Base-by-base conservation (phyloP, 2,888 invertebrate genomes). In the Miltochrista miniata region DNA sequence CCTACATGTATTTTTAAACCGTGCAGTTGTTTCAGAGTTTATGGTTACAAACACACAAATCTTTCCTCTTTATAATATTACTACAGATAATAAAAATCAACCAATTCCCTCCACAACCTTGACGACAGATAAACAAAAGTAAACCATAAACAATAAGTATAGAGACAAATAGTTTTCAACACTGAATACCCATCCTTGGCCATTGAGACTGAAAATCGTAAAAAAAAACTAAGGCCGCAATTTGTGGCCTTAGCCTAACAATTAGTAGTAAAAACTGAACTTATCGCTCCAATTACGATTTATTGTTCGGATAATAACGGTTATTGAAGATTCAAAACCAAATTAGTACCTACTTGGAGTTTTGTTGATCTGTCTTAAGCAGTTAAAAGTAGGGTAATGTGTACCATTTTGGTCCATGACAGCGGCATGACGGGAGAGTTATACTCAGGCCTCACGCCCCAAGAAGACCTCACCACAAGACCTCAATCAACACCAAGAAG, bases 281-380 rank as follows among this genome's bases (percentile, higher is more conserved):
- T 66, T 59, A 51, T 51, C 70, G 68, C 68, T 68, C 68, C 42
- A 68, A 64, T 68, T 70, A 57, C 49, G 40, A 7, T 46, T 45
- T 56, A 58, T 70, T 70, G 64, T 69, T 57, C 13, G 42, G 13
- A 7, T 45, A 31, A 29, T 35, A 48, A 31, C 12, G 29, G 35
- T 40, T 36, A 15, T 37, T 31, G 7, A 13, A 52, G 56, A 60
- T 68, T 69, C 70, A 69, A 63, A 43, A 51, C 57, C 40, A 43
- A 41, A 31, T 35, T 8, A 34, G 18, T 24, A 24, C 18, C 18
- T 24, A 24, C 18, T 24, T 24, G 18, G 18, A 4, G 18, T 24
- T 24, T 24, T 24, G 18, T n/a, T n/a, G 18, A 4, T 24, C 18
- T 24, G 18, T 5, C 5, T 4, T 24, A 2, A 24, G 18, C 18